Conservation (phyloP, 2,888 invertebrate species). For the Cantharis rufa region DNA sequence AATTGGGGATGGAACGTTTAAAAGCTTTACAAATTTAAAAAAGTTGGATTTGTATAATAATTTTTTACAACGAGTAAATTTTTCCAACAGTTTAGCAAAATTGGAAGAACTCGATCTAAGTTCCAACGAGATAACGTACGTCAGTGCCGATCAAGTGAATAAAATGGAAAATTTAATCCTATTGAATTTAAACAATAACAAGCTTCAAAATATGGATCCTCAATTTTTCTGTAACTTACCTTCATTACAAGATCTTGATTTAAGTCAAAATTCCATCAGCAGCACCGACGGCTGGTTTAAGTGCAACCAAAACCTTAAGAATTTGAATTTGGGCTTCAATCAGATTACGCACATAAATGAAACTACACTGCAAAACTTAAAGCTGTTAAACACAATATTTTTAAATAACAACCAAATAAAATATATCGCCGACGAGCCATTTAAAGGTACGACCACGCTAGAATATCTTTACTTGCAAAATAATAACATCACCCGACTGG, state of each 20-base stretch:
- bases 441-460: slow-evolving; percentile 48
- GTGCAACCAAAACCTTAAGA: slow-evolving; percentile 6
- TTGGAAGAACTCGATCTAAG: slow-evolving; percentile 48
- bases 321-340: slow-evolving; percentile 15
- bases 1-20: not conserved
- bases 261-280: slow-evolving; percentile 50
- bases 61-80: slow-evolving; percentile 46
- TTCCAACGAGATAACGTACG: slow-evolving; percentile 43
- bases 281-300: slow-evolving; percentile 38
- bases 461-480: slow-evolving; percentile 51
- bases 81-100: slow-evolving; percentile 46
- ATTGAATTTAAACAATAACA: slow-evolving; percentile 6
- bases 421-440: slow-evolving; percentile 49
- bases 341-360: not conserved
- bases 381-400: slow-evolving; percentile 49
- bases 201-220: not conserved
- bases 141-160: not conserved
- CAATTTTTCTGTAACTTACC: slow-evolving; percentile 3
- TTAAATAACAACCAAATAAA: slow-evolving; percentile 51
- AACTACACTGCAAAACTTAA: not conserved
- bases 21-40: not conserved
- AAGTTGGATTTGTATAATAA: not conserved
- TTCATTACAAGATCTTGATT: not conserved
- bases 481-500: slow-evolving; percentile 52
- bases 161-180: not conserved